These are phyloP conservation scores for Pseudococcus viburni DNA, from an alignment of 2,888 invertebrate genomes.

Conservation along the genomic window DNA sequence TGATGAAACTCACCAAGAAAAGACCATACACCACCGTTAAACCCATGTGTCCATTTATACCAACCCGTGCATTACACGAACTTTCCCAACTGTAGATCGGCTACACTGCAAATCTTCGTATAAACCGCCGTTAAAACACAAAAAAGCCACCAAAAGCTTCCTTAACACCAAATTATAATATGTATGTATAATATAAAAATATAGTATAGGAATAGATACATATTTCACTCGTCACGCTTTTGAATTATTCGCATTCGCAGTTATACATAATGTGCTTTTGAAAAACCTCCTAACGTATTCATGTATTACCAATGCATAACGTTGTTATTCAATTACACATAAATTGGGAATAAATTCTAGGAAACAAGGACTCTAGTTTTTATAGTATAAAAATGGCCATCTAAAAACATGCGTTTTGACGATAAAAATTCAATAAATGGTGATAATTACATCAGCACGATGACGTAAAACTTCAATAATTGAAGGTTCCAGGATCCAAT, in stretches of 20 bases:
- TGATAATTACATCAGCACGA: background rate
- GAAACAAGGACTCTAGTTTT: background rate
- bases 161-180: conserved; percentile 57
- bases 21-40: conserved; percentile 67
- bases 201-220: conserved; percentile 4
- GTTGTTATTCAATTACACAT: background rate
- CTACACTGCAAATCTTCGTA: conserved; percentile 62
- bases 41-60: conserved; percentile 65
- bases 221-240: background rate
- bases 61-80: conserved; percentile 66
- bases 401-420: background rate
- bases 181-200: conserved; percentile 6
- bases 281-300: background rate
- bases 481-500: background rate
- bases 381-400: background rate
- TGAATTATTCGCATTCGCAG: background rate
- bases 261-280: background rate
- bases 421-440: background rate
- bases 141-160: conserved; percentile 66
- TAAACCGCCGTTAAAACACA: conserved; percentile 64
- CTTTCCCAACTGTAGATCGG: conserved; percentile 38
- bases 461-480: background rate
- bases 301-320: background rate
- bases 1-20: conserved; percentile 65
- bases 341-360: background rate